Evolutionary conservation across 2,888 invertebrate species (phyloP), one percentile per base, ranked within the genome.

Genomic region (Cinara cedri): DNA sequence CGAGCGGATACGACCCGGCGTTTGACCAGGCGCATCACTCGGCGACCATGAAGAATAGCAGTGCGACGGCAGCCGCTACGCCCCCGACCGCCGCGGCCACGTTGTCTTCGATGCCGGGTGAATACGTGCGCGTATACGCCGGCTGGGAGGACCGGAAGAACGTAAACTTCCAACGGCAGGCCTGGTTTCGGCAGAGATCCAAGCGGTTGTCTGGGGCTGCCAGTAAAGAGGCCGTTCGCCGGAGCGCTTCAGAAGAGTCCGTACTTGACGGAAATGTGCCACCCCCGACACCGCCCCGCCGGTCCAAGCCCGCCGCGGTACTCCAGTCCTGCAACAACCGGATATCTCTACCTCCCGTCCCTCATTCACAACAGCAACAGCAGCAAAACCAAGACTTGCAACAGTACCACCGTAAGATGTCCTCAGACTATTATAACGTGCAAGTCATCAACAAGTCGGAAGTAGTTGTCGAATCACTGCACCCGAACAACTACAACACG

Each of bases 101-200:
- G 84, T 84, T 84, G 84, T n/a, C 84, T 83, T 49, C 82, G 86
- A 85, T 89, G 87, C 84, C 88, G 87, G 88, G 88, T 85, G 83
- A 89, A 82, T 91, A 90, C 85, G 88, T 89, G 6, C 87, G 90
- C 80, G 90, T 90, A 1, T 91, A 90, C 84, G 87, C 88, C 0
- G 90, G 89, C 42, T 90, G 90, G 90, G 90, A 90, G 83, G 87
- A 88, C 55, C 83, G 88, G 80, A 85, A 87, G 66, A 84, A 84
- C 81, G 83, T 83, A 1, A 84, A 84, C 81, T 88, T 88, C 84
- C 87, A 88, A 82, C 84, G 88, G 51, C 88, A 88, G 82, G 88
- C 88, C 81, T 88, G 88, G 88, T 86, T 86, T 83, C 83, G 86
- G 42, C 85, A 88, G 75, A 84, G 88, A 55, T 86, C 86, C 51